Percentiles rank a stretch among this genome's conserved stretches.
Evolutionary conservation across 2,888 invertebrate genomes (phyloP).

Genomic region (Ormia ochracea): DNA sequence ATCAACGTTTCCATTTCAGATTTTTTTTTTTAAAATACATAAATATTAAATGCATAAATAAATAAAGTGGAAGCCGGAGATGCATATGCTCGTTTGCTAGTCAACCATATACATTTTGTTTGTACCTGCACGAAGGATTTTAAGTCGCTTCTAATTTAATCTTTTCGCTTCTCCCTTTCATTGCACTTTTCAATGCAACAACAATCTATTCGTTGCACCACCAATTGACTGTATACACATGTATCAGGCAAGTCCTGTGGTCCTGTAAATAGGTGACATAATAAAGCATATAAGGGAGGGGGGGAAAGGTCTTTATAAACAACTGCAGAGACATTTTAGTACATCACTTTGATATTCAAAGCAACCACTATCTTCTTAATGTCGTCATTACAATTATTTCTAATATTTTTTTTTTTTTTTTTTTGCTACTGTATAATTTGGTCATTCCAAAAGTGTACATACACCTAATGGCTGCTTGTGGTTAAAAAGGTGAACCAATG

Average conservation of each 20-base stretch:
- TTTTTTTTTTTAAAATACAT: too few species aligned
- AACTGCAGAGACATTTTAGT: conserved; percentile 12
- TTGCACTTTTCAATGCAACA: too few species aligned
- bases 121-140: too few species aligned
- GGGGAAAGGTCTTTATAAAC: background rate
- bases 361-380: conserved; percentile 28
- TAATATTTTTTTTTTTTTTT: background rate
- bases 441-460: background rate
- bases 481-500: conserved; percentile 16
- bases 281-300: background rate
- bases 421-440: conserved; percentile 5
- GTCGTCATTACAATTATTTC: background rate
- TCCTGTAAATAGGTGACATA: background rate
- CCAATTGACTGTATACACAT: too few species aligned
- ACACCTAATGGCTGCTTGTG: background rate
- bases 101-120: too few species aligned
- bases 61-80: too few species aligned
- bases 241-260: background rate
- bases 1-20: too few species aligned
- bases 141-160: too few species aligned
- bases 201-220: too few species aligned
- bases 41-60: too few species aligned
- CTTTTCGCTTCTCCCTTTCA: too few species aligned
- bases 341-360: conserved; percentile 34
- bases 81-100: too few species aligned